These are phyloP conservation scores for Protaetia brevitarsis DNA, from an alignment of 1,140 invertebrate species.

Conservation along the genomic window DNA sequence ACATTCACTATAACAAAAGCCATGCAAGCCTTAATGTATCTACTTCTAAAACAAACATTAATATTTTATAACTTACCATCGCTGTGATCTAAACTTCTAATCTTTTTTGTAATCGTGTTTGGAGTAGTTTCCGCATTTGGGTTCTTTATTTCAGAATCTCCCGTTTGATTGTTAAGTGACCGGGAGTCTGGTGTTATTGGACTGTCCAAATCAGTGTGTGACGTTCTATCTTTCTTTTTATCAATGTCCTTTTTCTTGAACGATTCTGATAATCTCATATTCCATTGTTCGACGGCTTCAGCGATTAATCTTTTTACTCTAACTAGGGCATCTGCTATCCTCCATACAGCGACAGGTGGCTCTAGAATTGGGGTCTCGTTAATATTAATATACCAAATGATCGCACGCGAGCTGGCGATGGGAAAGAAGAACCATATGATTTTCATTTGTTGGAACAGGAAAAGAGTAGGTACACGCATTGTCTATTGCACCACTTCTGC, in stretches of 20 bases:
- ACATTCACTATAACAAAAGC: too few relatives aligned
- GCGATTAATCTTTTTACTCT: slow-evolving; percentile 62
- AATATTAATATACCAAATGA: too few relatives aligned
- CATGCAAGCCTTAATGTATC: neutral
- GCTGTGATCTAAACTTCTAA: slow-evolving; percentile 40
- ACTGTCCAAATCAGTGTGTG: slow-evolving; percentile 36
- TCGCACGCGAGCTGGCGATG: too few relatives aligned
- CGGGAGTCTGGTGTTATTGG: slow-evolving; percentile 8
- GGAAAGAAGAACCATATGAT: too few relatives aligned
- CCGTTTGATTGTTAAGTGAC: neutral
- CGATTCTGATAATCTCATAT: slow-evolving; percentile 52
- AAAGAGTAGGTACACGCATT: too few relatives aligned
- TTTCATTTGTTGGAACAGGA: too few relatives aligned
- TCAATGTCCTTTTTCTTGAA: slow-evolving; percentile 38
- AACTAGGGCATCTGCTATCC: slow-evolving; percentile 62
- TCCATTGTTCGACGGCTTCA: slow-evolving; percentile 66
- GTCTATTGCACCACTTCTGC: too few relatives aligned
- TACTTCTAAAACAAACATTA: neutral
- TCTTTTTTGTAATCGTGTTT: slow-evolving; percentile 35
- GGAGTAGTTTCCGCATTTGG: neutral
- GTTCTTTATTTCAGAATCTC: slow-evolving; percentile 22
- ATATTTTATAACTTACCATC: slow-evolving; percentile 30
- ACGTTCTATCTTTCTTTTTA: slow-evolving; percentile 42
- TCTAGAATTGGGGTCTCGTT: slow-evolving; percentile 9
- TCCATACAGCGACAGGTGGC: slow-evolving; percentile 50